phyloP scores from a whole-genome alignment of 2,113 vertebrate genomes.

The Lathamus discolor region DNA sequence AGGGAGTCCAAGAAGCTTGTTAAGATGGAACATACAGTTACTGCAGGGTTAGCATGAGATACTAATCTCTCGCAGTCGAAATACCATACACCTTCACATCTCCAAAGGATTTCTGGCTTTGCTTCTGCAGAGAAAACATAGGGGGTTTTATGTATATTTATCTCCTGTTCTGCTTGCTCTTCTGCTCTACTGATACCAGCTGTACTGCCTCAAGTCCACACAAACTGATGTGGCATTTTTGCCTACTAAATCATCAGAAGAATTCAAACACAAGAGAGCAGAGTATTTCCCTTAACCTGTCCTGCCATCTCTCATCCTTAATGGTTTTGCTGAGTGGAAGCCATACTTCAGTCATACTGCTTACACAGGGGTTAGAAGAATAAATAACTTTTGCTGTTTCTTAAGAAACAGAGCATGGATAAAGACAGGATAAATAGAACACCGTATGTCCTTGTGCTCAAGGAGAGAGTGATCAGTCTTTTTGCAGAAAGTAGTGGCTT shows the following conservation, averaged over 20 bases:
- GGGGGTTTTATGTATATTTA: not conserved
- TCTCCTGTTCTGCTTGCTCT: not conserved
- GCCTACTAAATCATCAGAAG: not conserved
- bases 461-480: conserved; percentile 6
- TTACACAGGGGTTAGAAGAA: not conserved
- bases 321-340: not conserved
- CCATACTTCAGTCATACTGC: not conserved
- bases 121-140: not conserved
- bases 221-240: not conserved
- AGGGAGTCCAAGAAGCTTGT: not conserved
- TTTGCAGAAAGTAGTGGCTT: not conserved
- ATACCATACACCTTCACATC: not conserved
- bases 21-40: not conserved
- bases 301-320: not conserved
- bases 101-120: not conserved
- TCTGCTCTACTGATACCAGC: not conserved
- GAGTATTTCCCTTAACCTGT: not conserved
- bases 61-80: not conserved
- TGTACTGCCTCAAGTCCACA: not conserved
- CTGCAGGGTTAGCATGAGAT: not conserved
- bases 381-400: not conserved
- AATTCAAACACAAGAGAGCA: not conserved
- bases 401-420: not conserved
- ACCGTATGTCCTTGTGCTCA: not conserved
- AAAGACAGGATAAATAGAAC: not conserved